A percentile compares a stretch with the other conserved stretches of the same genome.
phyloP scores from a whole-genome alignment of 2,888 invertebrate species.

The Onthophagus sagittarius region DNA sequence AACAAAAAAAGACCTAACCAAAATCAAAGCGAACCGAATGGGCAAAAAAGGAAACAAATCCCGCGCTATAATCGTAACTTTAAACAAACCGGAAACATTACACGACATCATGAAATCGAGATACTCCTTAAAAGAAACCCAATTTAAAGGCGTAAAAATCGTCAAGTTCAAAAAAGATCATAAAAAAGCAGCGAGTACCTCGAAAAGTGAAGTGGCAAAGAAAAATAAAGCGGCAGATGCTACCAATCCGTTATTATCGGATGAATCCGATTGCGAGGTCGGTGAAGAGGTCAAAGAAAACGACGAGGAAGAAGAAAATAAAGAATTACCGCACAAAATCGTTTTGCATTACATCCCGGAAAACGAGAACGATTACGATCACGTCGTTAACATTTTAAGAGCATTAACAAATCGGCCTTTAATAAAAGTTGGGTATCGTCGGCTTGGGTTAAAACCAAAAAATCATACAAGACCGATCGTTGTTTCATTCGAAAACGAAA shows the following conservation, averaged over 20 bases:
- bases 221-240: background rate
- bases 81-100: background rate
- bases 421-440: background rate
- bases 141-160: background rate
- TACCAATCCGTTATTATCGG: background rate
- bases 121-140: background rate
- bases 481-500: background rate
- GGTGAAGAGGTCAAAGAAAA: background rate
- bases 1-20: background rate
- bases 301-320: background rate
- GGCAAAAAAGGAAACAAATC: background rate
- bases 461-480: background rate
- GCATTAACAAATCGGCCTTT: background rate
- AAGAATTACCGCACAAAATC: background rate
- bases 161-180: background rate
- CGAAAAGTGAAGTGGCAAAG: background rate
- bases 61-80: background rate
- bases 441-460: background rate
- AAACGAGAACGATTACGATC: background rate
- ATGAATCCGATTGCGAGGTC: background rate
- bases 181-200: background rate
- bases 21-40: background rate
- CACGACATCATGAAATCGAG: background rate
- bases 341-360: background rate
- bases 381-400: background rate